Conservation (phyloP, 2,113 vertebrate species). For the Trogon surrucura region DNA sequence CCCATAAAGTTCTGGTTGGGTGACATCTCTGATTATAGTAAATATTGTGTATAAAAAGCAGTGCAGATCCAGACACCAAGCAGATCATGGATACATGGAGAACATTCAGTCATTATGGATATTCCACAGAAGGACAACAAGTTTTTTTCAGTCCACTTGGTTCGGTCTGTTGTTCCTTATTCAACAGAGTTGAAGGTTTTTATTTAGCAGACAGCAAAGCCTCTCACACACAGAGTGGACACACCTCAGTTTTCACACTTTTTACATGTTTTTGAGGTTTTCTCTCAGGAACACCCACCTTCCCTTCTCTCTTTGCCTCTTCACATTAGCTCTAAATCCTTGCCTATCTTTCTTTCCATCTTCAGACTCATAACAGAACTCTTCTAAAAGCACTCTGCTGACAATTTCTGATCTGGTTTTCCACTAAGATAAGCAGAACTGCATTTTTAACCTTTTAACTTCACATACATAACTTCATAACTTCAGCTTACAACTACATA, state of each 20-base stretch:
- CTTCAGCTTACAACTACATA: neutral
- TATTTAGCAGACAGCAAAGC: neutral
- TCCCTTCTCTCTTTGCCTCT: neutral
- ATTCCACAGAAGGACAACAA: neutral
- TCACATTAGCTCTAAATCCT: slow-evolving; percentile 8
- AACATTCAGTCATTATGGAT: neutral
- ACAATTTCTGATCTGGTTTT: slow-evolving; percentile 34
- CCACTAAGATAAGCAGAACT: slow-evolving; percentile 24
- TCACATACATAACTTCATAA: neutral
- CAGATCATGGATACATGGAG: neutral
- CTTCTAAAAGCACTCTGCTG: neutral
- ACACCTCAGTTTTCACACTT: neutral
- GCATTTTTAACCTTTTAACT: slow-evolving; percentile 38
- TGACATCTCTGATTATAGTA: neutral
- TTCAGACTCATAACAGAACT: neutral
- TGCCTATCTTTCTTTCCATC: slow-evolving; percentile 8
- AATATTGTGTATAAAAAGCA: neutral
- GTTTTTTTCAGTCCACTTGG: neutral
- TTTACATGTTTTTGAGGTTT: neutral
- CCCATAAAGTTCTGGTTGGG: neutral
- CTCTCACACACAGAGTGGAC: neutral
- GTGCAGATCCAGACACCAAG: neutral
- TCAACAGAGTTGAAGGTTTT: neutral
- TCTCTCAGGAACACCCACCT: neutral
- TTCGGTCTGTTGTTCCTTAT: neutral